These are phyloP conservation scores for Sebastes fasciatus DNA, from an alignment of 2,113 vertebrate species.

Conservation along the genomic window DNA sequence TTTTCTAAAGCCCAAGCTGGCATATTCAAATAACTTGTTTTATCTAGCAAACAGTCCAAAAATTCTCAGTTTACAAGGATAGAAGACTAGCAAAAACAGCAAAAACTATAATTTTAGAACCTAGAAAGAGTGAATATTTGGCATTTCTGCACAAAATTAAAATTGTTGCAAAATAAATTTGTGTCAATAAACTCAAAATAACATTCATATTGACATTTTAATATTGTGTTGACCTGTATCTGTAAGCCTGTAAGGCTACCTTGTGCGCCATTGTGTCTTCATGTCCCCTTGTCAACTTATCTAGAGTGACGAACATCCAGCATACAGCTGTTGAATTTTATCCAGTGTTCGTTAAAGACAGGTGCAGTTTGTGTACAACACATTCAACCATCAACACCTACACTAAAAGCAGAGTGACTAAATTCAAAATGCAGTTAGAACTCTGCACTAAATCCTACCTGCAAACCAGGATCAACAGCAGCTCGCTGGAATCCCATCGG, in stretches of 20 bases:
- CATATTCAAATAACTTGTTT: too few relatives aligned
- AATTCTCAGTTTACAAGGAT: too few relatives aligned
- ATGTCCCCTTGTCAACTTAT: not conserved
- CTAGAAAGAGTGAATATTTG: too few relatives aligned
- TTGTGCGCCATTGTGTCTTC: slow-evolving; percentile 5
- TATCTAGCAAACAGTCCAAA: too few relatives aligned
- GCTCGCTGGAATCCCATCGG: slow-evolving; percentile 44
- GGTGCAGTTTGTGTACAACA: slow-evolving; percentile 26
- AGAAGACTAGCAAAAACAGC: too few relatives aligned
- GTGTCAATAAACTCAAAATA: too few relatives aligned
- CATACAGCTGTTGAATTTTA: not conserved
- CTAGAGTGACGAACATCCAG: not conserved
- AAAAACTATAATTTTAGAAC: too few relatives aligned
- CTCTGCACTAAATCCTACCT: slow-evolving; percentile 68
- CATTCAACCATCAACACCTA: slow-evolving; percentile 42
- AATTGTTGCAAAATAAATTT: too few relatives aligned
- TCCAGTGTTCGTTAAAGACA: slow-evolving; percentile 39
- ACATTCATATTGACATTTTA: not conserved
- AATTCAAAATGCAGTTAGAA: slow-evolving; percentile 67
- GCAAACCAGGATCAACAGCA: slow-evolving; percentile 58
- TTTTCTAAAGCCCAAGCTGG: too few relatives aligned
- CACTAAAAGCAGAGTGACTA: slow-evolving; percentile 45
- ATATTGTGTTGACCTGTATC: not conserved
- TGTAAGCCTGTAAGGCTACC: not conserved
- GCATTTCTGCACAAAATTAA: too few relatives aligned